Percentiles rank a stretch among this genome's conserved stretches.
These are phyloP conservation scores for Pocota personata DNA, from an alignment of 2,888 invertebrate species.

Conservation along the genomic window DNA sequence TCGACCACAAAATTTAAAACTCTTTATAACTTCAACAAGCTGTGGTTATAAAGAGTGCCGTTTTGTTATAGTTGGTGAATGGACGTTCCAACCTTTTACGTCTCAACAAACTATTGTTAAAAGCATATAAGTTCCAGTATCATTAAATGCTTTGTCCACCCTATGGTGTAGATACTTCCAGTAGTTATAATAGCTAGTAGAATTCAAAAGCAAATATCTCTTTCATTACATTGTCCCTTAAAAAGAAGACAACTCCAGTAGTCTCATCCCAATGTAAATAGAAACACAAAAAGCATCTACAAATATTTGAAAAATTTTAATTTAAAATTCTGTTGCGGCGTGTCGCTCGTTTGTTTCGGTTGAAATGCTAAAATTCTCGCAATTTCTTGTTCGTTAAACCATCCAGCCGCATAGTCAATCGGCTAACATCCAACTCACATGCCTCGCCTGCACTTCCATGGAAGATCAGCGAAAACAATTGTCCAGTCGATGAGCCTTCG, in stretches of 20 bases:
- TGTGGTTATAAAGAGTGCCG: too few relatives aligned
- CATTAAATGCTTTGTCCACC: too few relatives aligned
- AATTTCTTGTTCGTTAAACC: conserved; percentile 82
- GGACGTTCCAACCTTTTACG: too few relatives aligned
- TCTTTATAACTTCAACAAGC: too few relatives aligned
- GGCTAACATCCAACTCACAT: conserved; percentile 46
- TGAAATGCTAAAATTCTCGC: conserved; percentile 83
- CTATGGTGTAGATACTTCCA: neutral
- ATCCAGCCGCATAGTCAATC: conserved; percentile 29
- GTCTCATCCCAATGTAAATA: neutral
- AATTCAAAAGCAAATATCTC: conserved; percentile 19
- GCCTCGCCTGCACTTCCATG: conserved; percentile 56
- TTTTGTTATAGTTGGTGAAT: too few relatives aligned
- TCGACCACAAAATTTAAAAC: too few relatives aligned
- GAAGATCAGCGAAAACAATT: conserved; percentile 65
- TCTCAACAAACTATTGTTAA: too few relatives aligned
- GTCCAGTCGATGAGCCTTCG: conserved; percentile 45
- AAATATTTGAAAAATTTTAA: conserved; percentile 82
- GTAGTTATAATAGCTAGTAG: neutral
- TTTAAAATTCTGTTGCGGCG: conserved; percentile 82
- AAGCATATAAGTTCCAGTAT: too few relatives aligned
- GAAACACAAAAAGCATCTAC: conserved; percentile 32
- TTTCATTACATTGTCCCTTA: neutral
- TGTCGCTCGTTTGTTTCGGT: conserved; percentile 83
- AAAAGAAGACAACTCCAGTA: neutral